These are phyloP conservation scores for Cyphomyrus plagiostoma DNA, from an alignment of 2,113 vertebrate genomes.

Conservation along the genomic window DNA sequence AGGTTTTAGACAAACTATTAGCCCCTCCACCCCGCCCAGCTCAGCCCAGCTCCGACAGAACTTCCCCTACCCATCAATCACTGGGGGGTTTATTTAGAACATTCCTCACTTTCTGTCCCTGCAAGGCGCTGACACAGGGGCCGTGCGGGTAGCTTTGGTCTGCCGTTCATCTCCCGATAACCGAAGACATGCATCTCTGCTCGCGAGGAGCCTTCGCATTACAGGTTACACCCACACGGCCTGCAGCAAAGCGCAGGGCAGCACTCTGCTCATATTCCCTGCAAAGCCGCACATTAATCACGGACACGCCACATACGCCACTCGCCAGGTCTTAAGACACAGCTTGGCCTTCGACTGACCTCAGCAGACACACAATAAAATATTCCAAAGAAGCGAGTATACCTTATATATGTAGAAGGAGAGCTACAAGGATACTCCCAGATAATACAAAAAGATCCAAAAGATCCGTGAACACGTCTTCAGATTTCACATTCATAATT, in stretches of 20 bases:
- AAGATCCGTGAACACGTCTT: neutral
- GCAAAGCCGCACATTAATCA: conserved; percentile 52
- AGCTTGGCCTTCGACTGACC: neutral
- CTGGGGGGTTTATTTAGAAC: neutral
- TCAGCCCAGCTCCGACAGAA: neutral
- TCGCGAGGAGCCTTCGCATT: conserved; percentile 25
- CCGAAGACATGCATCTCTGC: conserved; percentile 27
- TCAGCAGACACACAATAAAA: neutral
- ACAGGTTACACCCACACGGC: conserved; percentile 45
- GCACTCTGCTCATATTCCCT: conserved; percentile 33
- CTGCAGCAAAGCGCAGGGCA: conserved; percentile 33
- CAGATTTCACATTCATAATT: neutral
- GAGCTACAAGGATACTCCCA: neutral
- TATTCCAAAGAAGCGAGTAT: neutral
- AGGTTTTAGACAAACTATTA: neutral
- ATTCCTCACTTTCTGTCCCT: conserved; percentile 9
- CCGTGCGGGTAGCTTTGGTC: neutral
- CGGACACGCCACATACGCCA: conserved; percentile 27
- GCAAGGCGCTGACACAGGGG: neutral
- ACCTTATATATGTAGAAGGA: neutral
- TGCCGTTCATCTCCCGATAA: conserved; percentile 22
- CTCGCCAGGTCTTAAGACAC: neutral
- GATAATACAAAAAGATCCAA: neutral
- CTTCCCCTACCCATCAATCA: conserved; percentile 15
- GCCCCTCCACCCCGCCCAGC: neutral